phyloP scores from a whole-genome alignment of 64 coral and sea anemone genomes.

The Hydrozoanthus tunicans region DNA sequence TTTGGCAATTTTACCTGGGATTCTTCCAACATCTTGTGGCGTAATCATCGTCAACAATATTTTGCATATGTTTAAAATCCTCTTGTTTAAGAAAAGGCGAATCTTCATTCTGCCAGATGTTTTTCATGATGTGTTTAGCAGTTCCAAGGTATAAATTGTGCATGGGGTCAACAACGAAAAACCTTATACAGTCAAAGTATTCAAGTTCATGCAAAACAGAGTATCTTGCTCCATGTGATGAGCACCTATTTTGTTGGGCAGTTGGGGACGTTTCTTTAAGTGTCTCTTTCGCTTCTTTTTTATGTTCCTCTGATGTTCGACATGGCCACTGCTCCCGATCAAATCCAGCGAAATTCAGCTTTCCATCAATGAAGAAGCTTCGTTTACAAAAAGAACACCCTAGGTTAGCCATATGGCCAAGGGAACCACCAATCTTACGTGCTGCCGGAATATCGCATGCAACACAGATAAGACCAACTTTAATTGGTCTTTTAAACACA shows the following conservation, averaged over 20 bases:
- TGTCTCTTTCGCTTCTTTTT: background rate
- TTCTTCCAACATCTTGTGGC: constrained; percentile 59
- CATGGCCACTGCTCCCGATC: background rate
- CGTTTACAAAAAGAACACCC: constrained; percentile 50
- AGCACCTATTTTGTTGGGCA: background rate
- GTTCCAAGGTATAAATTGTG: constrained; percentile 51
- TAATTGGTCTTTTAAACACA: no score
- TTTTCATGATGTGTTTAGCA: constrained; percentile 61
- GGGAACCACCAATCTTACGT: constrained; percentile 67
- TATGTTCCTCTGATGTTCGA: constrained; percentile 9
- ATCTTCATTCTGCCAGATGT: constrained; percentile 58
- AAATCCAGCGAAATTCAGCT: constrained; percentile 52
- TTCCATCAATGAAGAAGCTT: background rate
- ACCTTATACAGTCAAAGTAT: constrained; percentile 69
- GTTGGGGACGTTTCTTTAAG: constrained; percentile 32
- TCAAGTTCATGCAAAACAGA: constrained; percentile 49
- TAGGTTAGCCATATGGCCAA: constrained; percentile 15
- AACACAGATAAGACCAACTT: constrained; percentile 65
- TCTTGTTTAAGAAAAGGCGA: constrained; percentile 44
- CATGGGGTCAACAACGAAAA: constrained; percentile 58
- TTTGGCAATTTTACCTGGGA: constrained; percentile 54
- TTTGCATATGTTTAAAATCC: constrained; percentile 27
- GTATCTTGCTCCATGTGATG: constrained; percentile 42
- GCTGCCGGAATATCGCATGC: constrained; percentile 57
- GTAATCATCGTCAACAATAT: constrained; percentile 46